Evolutionary conservation across 2,888 invertebrate genomes (phyloP).

Genomic region (Mactromeris polynyma): DNA sequence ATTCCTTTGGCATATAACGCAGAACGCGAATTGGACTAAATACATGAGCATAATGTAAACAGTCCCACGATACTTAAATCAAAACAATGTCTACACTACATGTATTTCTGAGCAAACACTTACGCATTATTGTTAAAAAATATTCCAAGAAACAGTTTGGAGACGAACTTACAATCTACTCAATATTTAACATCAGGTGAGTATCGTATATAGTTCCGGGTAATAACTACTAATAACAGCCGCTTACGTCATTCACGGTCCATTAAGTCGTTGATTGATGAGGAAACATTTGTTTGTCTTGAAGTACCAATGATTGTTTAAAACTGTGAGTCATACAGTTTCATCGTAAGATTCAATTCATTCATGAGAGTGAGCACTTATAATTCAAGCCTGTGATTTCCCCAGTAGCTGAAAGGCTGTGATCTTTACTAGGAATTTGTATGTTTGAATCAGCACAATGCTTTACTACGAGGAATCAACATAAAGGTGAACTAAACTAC

Average conservation of each 20-base stretch:
- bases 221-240: background rate
- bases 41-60: no score
- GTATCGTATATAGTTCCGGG: background rate
- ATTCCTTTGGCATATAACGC: no score
- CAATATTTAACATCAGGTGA: background rate
- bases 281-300: constrained; percentile 15
- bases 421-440: background rate
- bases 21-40: no score
- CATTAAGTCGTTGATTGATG: constrained; percentile 23
- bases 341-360: background rate
- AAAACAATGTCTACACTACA: no score
- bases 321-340: constrained; percentile 21
- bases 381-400: background rate
- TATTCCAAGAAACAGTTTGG: no score
- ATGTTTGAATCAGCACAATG: background rate
- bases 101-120: no score
- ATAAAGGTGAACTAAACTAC: no score
- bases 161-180: no score
- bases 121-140: no score
- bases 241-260: constrained; percentile 12
- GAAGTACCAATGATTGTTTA: constrained; percentile 4
- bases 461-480: no score
- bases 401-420: background rate
- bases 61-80: no score
- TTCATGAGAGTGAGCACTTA: background rate